phyloP scores from a whole-genome alignment of 2,113 vertebrate species.

The Equus przewalskii region DNA sequence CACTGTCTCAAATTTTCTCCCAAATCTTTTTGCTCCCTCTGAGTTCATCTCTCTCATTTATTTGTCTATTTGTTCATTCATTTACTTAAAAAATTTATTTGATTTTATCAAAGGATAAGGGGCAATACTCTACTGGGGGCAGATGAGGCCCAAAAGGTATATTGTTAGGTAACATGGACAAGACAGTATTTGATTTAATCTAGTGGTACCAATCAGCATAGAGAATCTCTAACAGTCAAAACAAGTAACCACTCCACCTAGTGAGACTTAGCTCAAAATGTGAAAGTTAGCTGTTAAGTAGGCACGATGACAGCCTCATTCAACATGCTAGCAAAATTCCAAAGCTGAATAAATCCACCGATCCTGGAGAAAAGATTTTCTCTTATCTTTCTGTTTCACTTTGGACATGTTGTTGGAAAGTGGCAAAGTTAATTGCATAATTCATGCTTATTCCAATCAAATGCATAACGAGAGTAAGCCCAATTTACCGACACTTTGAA shows the following conservation, averaged over 20 bases:
- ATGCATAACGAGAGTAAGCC: background rate
- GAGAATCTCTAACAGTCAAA: background rate
- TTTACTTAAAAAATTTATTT: constrained; percentile 22
- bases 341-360: background rate
- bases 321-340: constrained; percentile 11
- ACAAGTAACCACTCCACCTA: background rate
- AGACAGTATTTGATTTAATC: constrained; percentile 69
- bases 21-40: constrained; percentile 31
- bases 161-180: constrained; percentile 51
- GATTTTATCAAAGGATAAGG: constrained; percentile 70
- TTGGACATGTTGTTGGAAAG: constrained; percentile 30
- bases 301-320: constrained; percentile 43
- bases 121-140: constrained; percentile 54
- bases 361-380: background rate
- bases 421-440: constrained; percentile 50
- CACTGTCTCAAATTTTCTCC: constrained; percentile 24
- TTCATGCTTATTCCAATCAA: constrained; percentile 24
- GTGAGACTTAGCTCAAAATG: background rate
- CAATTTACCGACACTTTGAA: constrained; percentile 7
- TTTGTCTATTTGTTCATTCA: background rate
- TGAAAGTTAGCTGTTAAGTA: background rate
- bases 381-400: constrained; percentile 53
- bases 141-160: background rate
- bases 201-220: background rate
- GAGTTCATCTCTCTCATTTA: constrained; percentile 56